phyloP scores from a whole-genome alignment of 92 coral and sea anemone species.

The Paragorgia papillata region DNA sequence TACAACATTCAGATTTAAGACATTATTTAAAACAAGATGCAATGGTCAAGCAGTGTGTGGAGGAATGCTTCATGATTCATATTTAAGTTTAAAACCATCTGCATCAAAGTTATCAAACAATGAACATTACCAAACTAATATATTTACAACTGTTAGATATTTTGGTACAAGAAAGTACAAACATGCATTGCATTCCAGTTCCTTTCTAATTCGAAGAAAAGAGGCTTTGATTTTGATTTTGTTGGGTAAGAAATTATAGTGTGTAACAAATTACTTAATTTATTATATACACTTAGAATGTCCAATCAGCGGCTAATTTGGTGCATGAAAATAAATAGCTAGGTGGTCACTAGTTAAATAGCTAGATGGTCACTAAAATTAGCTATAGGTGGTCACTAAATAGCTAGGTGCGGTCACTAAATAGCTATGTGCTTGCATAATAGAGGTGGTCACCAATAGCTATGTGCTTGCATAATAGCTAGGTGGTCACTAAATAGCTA shows the following conservation, averaged over 20 bases:
- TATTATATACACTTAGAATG: too few relatives aligned
- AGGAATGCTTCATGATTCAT: neutral
- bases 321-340: too few relatives aligned
- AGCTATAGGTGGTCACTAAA: too few relatives aligned
- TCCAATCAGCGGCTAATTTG: too few relatives aligned
- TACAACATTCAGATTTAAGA: neutral
- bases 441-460: too few relatives aligned
- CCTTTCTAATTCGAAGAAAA: conserved; percentile 5
- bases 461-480: too few relatives aligned
- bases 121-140: neutral
- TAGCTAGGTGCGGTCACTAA: too few relatives aligned
- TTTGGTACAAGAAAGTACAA: neutral
- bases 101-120: neutral
- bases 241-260: neutral
- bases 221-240: neutral
- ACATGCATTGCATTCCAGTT: neutral
- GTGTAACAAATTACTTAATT: neutral
- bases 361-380: too few relatives aligned
- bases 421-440: too few relatives aligned
- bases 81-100: neutral
- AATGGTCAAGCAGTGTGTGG: neutral
- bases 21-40: neutral
- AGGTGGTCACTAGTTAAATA: too few relatives aligned
- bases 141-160: neutral
- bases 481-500: too few relatives aligned